Evolutionary conservation across 2,888 invertebrate genomes (phyloP), one percentile per base, ranked within the genome.

Genomic region (Drosophila neutralis): DNA sequence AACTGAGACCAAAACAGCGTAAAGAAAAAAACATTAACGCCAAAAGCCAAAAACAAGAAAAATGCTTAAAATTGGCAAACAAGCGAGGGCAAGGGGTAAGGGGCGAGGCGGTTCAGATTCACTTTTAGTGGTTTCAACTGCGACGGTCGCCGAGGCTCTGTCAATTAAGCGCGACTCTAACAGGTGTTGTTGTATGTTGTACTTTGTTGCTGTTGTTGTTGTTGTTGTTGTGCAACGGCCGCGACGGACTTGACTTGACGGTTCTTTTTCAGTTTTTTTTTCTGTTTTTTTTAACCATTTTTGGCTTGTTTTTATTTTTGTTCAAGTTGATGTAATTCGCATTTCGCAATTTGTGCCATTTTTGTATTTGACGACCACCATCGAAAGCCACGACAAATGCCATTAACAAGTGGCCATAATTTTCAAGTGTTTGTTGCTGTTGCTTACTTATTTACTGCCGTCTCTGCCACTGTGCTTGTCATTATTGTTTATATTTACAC

Each of bases 301-400:
- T 60, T 48, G 64, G 73, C 38, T 45, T 42, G 66, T 68, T 67
- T 67, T 60, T 58, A 48, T 63, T 57, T 51, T 52, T 63, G 49
- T 54, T 64, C 27, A 49, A 36, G 49, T 58, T 64, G 24, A 24
- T 73, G 69, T 56, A 67, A 67, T 65, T 59, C 36, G 57, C 31
- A 58, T 74, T 74, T 81, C 42, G 78, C 68, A 83, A 81, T 74
- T 74, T 80, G 57, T 77, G 80, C 69, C 58, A 69, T 71, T 79
- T 75, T 42, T 35, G 33, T 63, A 45, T 57, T 60, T 62, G 77
- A 54, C 48, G 45, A 29, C 21, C 13, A 69, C 33, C 45, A 36
- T 35, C 15, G 42, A 56, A 52, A 48, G 38, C 48, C 69, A 48
- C 48, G 54, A 38, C 67, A 49, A 69, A 35, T 64, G 52, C 54